phyloP scores from a whole-genome alignment of 2,113 vertebrate species.

The western clawed frog (Xenopus tropicalis) region UCB_Xtro_10.0 CM004449.2:72261501-72262000 shows the following conservation, averaged over 20 bases:
- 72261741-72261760: conserved; percentile 87
- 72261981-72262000: conserved; percentile 81
- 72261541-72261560: no score
- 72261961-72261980: conserved; percentile 65
- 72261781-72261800: conserved; percentile 97
- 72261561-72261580: no score
- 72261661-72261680: no score
- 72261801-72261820: conserved; percentile 95
- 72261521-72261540: no score
- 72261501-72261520: no score
- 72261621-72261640: no score
- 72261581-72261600: no score
- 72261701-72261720: no score
- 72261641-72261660: no score
- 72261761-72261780: conserved; percentile 93
- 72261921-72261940: conserved; percentile 57
- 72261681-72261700: no score
- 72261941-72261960: conserved; percentile 52
- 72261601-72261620: no score
- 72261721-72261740: conserved; percentile 87
- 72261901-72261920: conserved; percentile 54
- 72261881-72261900: conserved; percentile 24
- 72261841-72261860: conserved; percentile 65
- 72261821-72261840: conserved; percentile 73
- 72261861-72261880: conserved; percentile 52